A percentile compares a stretch with the other conserved stretches of the same genome.
Evolutionary conservation across 1,140 invertebrate species (phyloP).

Genomic region (Steinernema khuongi): DNA sequence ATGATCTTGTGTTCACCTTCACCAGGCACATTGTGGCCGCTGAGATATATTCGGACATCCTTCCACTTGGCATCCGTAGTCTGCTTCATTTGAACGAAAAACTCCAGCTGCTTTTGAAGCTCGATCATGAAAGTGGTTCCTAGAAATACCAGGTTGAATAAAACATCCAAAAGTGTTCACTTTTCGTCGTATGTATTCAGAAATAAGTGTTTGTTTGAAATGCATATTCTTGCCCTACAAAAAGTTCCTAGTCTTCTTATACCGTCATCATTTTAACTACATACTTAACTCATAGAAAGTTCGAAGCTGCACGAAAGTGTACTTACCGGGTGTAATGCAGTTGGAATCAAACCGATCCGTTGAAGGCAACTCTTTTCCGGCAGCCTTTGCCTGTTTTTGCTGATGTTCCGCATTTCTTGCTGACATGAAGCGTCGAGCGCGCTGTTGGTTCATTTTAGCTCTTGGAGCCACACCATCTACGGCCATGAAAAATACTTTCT

Average conservation of each 20-base stretch:
- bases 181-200: conserved; percentile 94
- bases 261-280: too few species aligned
- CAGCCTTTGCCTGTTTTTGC: conserved; percentile 74
- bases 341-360: conserved; percentile 89
- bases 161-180: conserved; percentile 67
- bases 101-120: conserved; percentile 76
- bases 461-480: conserved; percentile 79
- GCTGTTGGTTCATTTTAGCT: conserved; percentile 91
- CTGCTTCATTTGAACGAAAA: conserved; percentile 81
- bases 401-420: conserved; percentile 73
- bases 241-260: too few species aligned
- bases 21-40: conserved; percentile 80
- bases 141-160: conserved; percentile 32
- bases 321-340: conserved; percentile 83
- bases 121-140: conserved; percentile 64
- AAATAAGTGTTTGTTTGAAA: too few species aligned
- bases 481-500: conserved; percentile 94
- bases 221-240: too few species aligned
- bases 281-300: neutral
- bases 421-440: conserved; percentile 83
- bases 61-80: conserved; percentile 77
- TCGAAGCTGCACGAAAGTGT: conserved; percentile 66
- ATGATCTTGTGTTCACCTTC: conserved; percentile 98
- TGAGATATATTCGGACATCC: conserved; percentile 36
- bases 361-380: conserved; percentile 68